These are phyloP conservation scores for Drosophila helvetica DNA, from an alignment of 2,888 invertebrate genomes.

Conservation along the genomic window DNA sequence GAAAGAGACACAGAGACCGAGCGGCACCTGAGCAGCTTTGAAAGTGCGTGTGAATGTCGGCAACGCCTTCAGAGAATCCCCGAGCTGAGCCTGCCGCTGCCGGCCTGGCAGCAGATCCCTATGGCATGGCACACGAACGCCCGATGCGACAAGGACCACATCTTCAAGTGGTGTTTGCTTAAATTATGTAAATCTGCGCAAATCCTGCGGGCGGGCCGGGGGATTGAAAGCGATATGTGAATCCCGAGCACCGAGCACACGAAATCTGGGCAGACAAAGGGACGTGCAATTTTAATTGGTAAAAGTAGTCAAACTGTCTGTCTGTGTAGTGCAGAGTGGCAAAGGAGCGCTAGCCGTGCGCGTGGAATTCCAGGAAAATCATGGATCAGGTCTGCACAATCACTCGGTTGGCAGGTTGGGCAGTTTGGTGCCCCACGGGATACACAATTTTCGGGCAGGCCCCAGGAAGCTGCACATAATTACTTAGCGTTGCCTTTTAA, in stretches of 20 bases:
- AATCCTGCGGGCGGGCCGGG: conserved; percentile 67
- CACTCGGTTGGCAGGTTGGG: not conserved
- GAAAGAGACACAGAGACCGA: not conserved
- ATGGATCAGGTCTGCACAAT: not conserved
- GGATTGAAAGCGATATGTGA: conserved; percentile 36
- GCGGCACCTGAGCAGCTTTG: not conserved
- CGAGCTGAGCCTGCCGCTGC: conserved; percentile 15
- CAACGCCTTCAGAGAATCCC: conserved; percentile 55
- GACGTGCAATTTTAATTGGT: conserved; percentile 65
- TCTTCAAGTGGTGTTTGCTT: conserved; percentile 67
- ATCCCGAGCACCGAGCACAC: conserved; percentile 8
- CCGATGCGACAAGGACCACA: conserved; percentile 1
- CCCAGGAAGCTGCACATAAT: conserved; percentile 41
- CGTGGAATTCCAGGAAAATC: conserved; percentile 49
- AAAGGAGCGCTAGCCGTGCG: conserved; percentile 19
- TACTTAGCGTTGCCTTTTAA: conserved; percentile 52
- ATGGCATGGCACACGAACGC: conserved; percentile 50
- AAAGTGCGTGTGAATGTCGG: conserved; percentile 65
- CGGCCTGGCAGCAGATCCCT: conserved; percentile 34
- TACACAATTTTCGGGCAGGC: conserved; percentile 35
- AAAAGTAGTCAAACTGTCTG: conserved; percentile 55
- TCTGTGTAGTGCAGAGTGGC: conserved; percentile 50
- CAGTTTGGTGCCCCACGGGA: not conserved
- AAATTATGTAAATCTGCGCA: conserved; percentile 73
- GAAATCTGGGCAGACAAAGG: conserved; percentile 59